phyloP scores from a whole-genome alignment of 2,113 vertebrate genomes.

The zebrafish (Danio rerio) region GRCz12tu NC_133181.1:8424001-8424500 shows the following conservation, averaged over 20 bases:
- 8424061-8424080: conserved; percentile 24
- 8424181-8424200: too few species aligned
- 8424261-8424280: not conserved
- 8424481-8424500: not conserved
- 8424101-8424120: conserved; percentile 55
- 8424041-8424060: conserved; percentile 13
- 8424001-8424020: not conserved
- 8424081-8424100: conserved; percentile 50
- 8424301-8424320: not conserved
- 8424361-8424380: not conserved
- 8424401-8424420: too few species aligned
- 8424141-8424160: too few species aligned
- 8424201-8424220: too few species aligned
- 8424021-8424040: conserved; percentile 26
- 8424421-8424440: not conserved
- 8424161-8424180: too few species aligned
- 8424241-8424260: not conserved
- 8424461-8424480: not conserved
- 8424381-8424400: not conserved
- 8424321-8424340: not conserved
- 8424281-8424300: not conserved
- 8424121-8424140: conserved; percentile 14
- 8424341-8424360: not conserved
- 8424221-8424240: not conserved
- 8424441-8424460: not conserved